Evolutionary conservation across 2,797 vertebrate genomes (phyloP), one percentile per base, ranked within the genome.

Genomic region (Carduelis carduelis): DNA sequence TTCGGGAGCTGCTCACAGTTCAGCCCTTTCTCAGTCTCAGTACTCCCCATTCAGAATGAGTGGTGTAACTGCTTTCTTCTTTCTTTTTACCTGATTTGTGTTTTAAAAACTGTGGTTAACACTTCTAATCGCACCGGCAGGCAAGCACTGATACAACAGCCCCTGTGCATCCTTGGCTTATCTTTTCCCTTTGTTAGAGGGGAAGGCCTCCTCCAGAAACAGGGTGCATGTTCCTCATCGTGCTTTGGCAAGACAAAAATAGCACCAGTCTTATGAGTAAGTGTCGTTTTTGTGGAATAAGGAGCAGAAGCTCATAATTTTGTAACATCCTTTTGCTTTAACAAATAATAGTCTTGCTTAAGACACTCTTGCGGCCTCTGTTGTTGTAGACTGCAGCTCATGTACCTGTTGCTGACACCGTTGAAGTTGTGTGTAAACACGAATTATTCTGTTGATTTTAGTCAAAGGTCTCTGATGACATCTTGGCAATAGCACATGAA

Each of bases 241-340:
- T 47, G 53, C 87, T 66, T 49, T 80, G 43, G 64, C 41, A 44
- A 12, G 43, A 24, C 35, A 81, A 64, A 88, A 91, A 81, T 66
- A 88, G 72, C 41, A 37, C 50, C 17, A 5, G n/a, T 18, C 55
- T 56, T 57, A 24, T 27, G 71, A 64, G 53, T 72, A 82, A 83
- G 70, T 44, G 83, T 80, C 47, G 5, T 12, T 85, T 87, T 9
- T 30, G 37, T 81, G 57, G 46, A 72, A 61, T 18, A 50, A 71
- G 46, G 46, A 53, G 3, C 39, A 61, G 82, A 37, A 53, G 66
- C 43, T 83, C 69, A 8, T 46, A 0, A 2, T 95, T 95, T 91
- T 93, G 93, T 72, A 95, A 95, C 35, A 39, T 53, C 64, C 50
- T 72, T 72, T 57, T 86, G 66, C 50, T 55, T 52, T 83, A 21